A percentile compares a stretch with the other conserved stretches of the same genome.
phyloP scores from a whole-genome alignment of 2,888 invertebrate genomes.

The Sipha maydis region DNA sequence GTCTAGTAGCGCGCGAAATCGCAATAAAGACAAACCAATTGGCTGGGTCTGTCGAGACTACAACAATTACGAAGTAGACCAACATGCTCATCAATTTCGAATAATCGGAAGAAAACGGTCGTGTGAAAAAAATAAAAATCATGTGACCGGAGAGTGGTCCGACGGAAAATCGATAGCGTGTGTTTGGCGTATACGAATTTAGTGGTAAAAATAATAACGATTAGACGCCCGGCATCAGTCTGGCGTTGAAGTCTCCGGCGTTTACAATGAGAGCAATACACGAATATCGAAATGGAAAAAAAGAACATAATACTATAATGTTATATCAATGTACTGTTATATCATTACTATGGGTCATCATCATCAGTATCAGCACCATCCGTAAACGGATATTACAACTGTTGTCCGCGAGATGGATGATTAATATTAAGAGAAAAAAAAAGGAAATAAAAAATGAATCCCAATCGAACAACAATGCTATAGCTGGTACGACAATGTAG shows the following conservation, averaged over 20 bases:
- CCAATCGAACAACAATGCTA: slow-evolving; percentile 39
- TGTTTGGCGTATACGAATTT: slow-evolving; percentile 13
- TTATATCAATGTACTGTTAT: slow-evolving; percentile 31
- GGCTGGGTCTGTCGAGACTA: not conserved
- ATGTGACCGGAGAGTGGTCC: slow-evolving; percentile 8
- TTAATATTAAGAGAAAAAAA: slow-evolving; percentile 27
- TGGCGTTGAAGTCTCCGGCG: slow-evolving; percentile 39
- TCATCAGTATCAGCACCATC: too few relatives aligned
- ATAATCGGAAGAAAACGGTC: not conserved
- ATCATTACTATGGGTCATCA: slow-evolving; percentile 38
- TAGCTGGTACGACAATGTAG: not conserved
- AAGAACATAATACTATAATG: not conserved
- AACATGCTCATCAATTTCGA: slow-evolving; percentile 19
- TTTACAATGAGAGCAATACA: not conserved
- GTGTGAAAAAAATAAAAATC: not conserved
- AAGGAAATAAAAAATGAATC: not conserved
- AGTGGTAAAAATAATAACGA: slow-evolving; percentile 37
- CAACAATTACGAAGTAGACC: not conserved
- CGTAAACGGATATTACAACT: slow-evolving; percentile 31
- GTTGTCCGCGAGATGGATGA: slow-evolving; percentile 34
- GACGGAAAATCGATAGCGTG: not conserved
- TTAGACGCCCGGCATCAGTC: slow-evolving; percentile 28
- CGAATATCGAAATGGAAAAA: not conserved
- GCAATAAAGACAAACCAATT: not conserved
- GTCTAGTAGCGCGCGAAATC: not conserved